Percentiles rank a stretch among this genome's conserved stretches.
Conservation (phyloP, 37 sponge, comb jelly and placozoan species). For the Agelas oroides region DNA sequence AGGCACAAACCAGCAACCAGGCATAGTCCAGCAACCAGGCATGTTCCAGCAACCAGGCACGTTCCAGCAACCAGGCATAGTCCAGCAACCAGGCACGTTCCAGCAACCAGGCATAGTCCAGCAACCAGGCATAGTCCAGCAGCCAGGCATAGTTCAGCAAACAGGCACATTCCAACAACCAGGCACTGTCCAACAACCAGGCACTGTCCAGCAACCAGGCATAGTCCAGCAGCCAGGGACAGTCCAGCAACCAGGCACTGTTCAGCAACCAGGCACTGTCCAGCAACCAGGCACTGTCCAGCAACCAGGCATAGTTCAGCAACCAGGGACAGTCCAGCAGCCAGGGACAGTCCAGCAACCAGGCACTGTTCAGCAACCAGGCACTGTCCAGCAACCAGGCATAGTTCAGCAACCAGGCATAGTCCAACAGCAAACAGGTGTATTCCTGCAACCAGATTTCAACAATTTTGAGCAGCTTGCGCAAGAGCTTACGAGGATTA, state of each 20-base stretch:
- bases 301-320: not conserved
- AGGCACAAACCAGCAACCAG: not conserved
- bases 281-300: too few species aligned
- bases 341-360: constrained; percentile 1
- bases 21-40: too few species aligned
- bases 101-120: too few species aligned
- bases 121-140: too few species aligned
- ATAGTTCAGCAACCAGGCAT: not conserved
- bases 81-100: too few species aligned
- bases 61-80: too few species aligned
- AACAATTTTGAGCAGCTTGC: not conserved
- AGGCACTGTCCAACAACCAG: too few species aligned
- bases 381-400: not conserved
- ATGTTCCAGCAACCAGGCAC: too few species aligned
- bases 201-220: too few species aligned
- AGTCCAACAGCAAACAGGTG: not conserved
- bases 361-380: not conserved
- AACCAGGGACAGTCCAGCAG: not conserved
- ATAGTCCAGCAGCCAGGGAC: too few species aligned
- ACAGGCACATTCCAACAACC: not conserved
- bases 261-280: constrained; percentile 2
- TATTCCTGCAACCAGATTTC: constrained; percentile 22
- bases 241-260: too few species aligned
- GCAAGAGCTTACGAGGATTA: constrained; percentile 9
- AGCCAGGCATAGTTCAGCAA: not conserved